Evolutionary conservation across 2,113 vertebrate species (phyloP).

Genomic region (Notothenia coriiceps): DNA sequence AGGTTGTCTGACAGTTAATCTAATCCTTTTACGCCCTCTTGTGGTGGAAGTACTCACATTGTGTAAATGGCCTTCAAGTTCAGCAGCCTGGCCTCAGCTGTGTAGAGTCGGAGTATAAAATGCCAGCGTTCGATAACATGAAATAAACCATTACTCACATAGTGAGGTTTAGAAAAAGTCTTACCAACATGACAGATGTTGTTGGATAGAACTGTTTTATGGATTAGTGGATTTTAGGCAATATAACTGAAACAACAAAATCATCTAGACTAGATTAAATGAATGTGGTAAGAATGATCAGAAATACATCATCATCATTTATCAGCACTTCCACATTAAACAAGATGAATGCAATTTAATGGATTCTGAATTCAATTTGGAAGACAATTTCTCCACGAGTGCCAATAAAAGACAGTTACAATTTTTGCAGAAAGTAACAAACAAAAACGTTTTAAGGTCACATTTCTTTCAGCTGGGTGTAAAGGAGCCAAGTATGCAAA

Average conservation of each 20-base stretch:
- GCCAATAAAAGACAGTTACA: no score
- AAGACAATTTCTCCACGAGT: neutral
- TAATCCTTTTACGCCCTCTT: constrained; percentile 58
- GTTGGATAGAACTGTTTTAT: neutral
- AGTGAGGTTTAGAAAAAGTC: neutral
- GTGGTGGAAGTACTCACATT: constrained; percentile 42
- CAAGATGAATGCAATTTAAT: no score
- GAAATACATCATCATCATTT: neutral
- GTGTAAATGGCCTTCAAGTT: neutral
- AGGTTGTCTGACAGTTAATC: neutral
- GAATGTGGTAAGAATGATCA: neutral
- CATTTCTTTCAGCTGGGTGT: neutral
- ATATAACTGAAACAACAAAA: neutral
- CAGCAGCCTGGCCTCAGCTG: neutral
- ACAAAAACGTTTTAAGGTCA: neutral
- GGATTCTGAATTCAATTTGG: no score
- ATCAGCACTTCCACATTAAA: neutral
- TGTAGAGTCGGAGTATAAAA: neutral
- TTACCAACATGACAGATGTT: neutral
- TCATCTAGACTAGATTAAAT: neutral
- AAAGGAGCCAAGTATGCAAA: neutral
- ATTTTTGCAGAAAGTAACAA: neutral
- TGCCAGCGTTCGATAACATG: neutral
- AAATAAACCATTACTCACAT: neutral
- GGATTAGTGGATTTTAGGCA: neutral